Percentiles rank a stretch among this genome's conserved stretches.
phyloP scores from a whole-genome alignment of 2,113 vertebrate species.

The Verasper variegatus region DNA sequence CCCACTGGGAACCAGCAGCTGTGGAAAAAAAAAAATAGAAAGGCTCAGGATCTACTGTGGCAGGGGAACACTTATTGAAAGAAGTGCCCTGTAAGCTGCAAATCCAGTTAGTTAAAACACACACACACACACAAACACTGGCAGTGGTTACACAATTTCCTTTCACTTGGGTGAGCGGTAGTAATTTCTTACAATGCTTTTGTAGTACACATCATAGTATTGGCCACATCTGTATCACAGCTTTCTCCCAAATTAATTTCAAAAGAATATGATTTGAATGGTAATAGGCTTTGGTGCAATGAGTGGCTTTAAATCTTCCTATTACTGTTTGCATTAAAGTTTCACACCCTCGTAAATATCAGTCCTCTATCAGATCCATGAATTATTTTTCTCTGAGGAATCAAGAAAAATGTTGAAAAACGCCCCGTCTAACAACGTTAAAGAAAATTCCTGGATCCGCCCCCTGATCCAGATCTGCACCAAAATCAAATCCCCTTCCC shows the following conservation, averaged over 20 bases:
- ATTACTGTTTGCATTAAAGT: neutral
- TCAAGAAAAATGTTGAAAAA: too few relatives aligned
- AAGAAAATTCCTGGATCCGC: too few relatives aligned
- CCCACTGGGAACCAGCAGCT: conserved; percentile 55
- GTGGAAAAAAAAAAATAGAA: conserved; percentile 32
- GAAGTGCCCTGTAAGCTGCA: conserved; percentile 28
- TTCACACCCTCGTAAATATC: too few relatives aligned
- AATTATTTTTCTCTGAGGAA: too few relatives aligned
- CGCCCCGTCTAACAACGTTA: too few relatives aligned
- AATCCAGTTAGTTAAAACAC: conserved; percentile 22
- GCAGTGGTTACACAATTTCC: neutral
- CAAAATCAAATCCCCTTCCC: too few relatives aligned
- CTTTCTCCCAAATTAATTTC: neutral
- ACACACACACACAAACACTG: neutral
- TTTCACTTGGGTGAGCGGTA: neutral
- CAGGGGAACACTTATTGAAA: conserved; percentile 45
- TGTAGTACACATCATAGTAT: too few relatives aligned
- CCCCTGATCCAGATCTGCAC: too few relatives aligned
- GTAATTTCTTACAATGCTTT: neutral
- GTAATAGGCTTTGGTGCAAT: neutral
- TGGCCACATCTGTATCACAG: neutral
- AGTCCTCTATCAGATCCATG: too few relatives aligned
- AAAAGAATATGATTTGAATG: neutral
- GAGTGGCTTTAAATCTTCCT: neutral
- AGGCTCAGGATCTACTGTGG: conserved; percentile 7